These are phyloP conservation scores for Sialis lutaria DNA, from an alignment of 2,888 invertebrate species.

Conservation along the genomic window DNA sequence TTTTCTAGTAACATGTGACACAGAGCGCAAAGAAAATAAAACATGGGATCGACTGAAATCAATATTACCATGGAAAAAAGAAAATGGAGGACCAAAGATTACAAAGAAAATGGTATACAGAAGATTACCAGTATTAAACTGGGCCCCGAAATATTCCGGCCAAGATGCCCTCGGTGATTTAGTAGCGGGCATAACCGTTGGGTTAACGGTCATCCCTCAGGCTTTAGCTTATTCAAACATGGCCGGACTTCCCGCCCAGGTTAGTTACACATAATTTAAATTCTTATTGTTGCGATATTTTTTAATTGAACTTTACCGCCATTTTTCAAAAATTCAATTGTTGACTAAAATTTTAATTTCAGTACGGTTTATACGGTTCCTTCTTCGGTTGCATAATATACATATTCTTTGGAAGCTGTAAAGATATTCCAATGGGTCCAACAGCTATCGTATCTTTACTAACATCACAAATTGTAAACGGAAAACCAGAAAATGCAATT, in stretches of 20 bases:
- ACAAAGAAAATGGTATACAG: slow-evolving; percentile 55
- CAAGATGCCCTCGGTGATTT: slow-evolving; percentile 67
- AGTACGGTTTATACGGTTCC: slow-evolving; percentile 89
- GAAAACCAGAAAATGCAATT: slow-evolving; percentile 51
- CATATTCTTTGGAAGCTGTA: slow-evolving; percentile 78
- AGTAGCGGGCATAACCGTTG: slow-evolving; percentile 83
- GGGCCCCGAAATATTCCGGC: slow-evolving; percentile 61
- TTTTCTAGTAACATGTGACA: slow-evolving; percentile 28
- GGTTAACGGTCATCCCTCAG: slow-evolving; percentile 85
- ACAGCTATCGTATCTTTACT: slow-evolving; percentile 82
- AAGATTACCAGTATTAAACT: slow-evolving; percentile 52
- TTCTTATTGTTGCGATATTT: slow-evolving; percentile 4
- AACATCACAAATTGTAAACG: slow-evolving; percentile 59
- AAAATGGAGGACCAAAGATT: slow-evolving; percentile 29
- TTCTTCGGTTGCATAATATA: slow-evolving; percentile 84
- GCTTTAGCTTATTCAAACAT: slow-evolving; percentile 67
- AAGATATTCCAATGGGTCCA: slow-evolving; percentile 84
- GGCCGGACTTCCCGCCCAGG: slow-evolving; percentile 56
- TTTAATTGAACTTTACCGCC: too few relatives aligned
- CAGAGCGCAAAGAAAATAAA: slow-evolving; percentile 18
- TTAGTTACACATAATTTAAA: too few relatives aligned
- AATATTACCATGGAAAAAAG: slow-evolving; percentile 24
- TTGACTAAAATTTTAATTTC: slow-evolving; percentile 17
- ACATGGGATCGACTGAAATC: slow-evolving; percentile 17
- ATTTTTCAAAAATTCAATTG: too few relatives aligned